Conservation (phyloP, 2,888 invertebrate species). For the Cataglyphis altisquamis region DNA sequence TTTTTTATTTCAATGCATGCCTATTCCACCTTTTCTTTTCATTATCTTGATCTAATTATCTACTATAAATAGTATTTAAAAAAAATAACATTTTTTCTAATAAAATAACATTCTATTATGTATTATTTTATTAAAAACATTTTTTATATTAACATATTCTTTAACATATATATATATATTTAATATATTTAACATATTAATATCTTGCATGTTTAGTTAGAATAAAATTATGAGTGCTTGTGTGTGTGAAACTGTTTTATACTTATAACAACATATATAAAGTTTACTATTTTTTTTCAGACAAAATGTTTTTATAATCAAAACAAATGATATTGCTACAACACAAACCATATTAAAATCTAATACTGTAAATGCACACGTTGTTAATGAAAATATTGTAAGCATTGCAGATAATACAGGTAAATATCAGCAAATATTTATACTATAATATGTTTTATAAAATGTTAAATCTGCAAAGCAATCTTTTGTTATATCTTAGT, state of each 20-base stretch:
- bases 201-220: conserved; percentile 3
- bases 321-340: conserved; percentile 78
- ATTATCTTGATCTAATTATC: conserved; percentile 29
- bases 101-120: neutral
- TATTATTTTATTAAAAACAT: neutral
- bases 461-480: neutral
- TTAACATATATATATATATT: neutral
- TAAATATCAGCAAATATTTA: conserved; percentile 62
- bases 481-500: neutral
- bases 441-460: neutral
- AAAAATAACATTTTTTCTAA: neutral
- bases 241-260: no score
- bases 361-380: conserved; percentile 74
- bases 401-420: conserved; percentile 77
- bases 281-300: conserved; percentile 73
- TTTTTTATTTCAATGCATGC: conserved; percentile 63
- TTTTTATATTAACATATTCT: neutral
- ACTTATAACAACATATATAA: neutral
- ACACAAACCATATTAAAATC: conserved; percentile 73
- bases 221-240: neutral
- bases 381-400: conserved; percentile 75
- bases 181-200: neutral
- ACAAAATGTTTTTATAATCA: conserved; percentile 83
- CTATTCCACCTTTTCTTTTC: conserved; percentile 49
- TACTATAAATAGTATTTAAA: neutral